Evolutionary conservation across 2,113 vertebrate genomes (phyloP), one percentile per base, ranked within the genome.

Genomic region (Neodon shergylaensis): DNA sequence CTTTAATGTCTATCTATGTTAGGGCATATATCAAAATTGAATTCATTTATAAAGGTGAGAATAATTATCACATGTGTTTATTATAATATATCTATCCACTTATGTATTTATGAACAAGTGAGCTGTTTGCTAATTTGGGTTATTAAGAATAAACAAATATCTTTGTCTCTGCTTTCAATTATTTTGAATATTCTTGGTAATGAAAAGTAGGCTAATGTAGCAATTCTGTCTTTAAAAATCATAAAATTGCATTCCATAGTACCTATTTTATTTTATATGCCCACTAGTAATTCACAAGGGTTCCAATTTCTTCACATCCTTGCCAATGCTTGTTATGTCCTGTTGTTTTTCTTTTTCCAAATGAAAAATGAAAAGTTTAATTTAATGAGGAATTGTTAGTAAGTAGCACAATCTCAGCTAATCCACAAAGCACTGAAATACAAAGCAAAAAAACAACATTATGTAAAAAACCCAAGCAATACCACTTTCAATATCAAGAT

Each of bases 161-260:
- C 61, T 70, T 89, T 33, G 28, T 54, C 44, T 16, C 78, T 86
- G 31, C 11, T 88, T 94, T 88, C 44, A 76, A 54, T 82, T 82
- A 7, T 86, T 90, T 86, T 19, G 33, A 17, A 22, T 87, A 91
- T 90, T 88, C 6, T 66, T 70, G 73, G 13, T 42, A 94, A 22
- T 91, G 44, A 14, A 91, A 66, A 49, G 58, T 11, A 76, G 21
- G 13, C 39, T 91, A 73, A 76, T 21, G 68, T 85, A 81, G 72
- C 63, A 70, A 73, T n/a, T 94, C 78, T 79, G 26, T 83, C 19
- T 85, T 93, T 93, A 88, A 28, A 42, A 96, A 61, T 13, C 10
- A 81, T 44, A 33, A 86, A 86, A 58, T 52, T 87, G 7, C 33
- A 52, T 89, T 54, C 16, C 6, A 89, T 1, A 65, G 13, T 47